Evolutionary conservation across 2,797 vertebrate species (phyloP).

Genomic region (Ispidina picta): DNA sequence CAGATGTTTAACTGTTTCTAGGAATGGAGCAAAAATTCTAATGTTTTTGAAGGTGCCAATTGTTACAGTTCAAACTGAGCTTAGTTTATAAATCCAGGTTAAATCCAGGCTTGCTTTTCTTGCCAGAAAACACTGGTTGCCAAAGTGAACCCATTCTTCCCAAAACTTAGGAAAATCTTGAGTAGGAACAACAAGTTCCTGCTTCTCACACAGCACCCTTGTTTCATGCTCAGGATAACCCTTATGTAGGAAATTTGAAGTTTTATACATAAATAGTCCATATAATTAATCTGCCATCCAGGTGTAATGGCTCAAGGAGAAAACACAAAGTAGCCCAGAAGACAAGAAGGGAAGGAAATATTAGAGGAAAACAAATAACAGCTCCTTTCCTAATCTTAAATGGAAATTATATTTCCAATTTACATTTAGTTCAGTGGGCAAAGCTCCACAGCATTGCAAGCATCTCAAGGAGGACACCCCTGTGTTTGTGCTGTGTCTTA

Average conservation of each 20-base stretch:
- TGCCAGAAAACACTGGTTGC: not conserved
- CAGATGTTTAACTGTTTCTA: not conserved
- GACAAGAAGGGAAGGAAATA: not conserved
- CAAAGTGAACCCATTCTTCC: not conserved
- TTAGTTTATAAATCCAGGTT: not conserved
- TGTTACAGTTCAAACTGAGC: not conserved
- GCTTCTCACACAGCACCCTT: not conserved
- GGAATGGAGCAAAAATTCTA: not conserved
- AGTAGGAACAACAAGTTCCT: not conserved
- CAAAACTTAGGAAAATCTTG: not conserved
- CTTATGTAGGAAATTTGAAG: not conserved
- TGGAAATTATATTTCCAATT: not conserved
- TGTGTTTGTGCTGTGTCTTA: not conserved
- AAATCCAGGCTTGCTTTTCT: not conserved
- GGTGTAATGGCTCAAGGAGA: not conserved
- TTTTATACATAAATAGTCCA: not conserved
- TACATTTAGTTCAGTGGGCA: not conserved
- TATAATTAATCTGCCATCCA: not conserved
- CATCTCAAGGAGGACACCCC: not conserved
- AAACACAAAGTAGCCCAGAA: not conserved
- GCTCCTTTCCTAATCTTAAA: not conserved
- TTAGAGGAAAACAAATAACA: not conserved
- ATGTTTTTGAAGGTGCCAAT: not conserved
- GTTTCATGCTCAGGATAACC: not conserved
- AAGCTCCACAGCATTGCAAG: not conserved